Base-by-base conservation (phyloP, 2,113 vertebrate genomes). In the Bettongia penicillata region DNA sequence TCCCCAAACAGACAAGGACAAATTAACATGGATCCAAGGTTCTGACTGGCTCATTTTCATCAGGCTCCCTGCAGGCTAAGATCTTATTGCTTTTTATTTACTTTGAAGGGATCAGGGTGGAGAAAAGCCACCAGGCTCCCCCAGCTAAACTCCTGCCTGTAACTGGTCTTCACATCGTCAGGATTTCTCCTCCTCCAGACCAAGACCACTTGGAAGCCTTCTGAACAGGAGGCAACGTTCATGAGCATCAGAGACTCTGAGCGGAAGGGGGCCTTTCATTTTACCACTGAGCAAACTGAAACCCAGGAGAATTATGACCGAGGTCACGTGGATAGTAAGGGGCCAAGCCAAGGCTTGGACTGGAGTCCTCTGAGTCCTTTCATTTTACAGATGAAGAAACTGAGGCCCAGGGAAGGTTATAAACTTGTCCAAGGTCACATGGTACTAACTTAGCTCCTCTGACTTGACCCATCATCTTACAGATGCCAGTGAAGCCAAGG, bases 191-290 rank as follows among this genome's bases (percentile, higher is more conserved):
- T 96, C 0, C 91, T 68, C 91, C 96, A 97, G 55, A 53, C 91
- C 53, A 97, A 93, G 94, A 97, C 93, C 96, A 97, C 91, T 97
- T 95, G 43, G 22, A 98, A 95, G 97, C 95, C 95, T 77, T 19
- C 37, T n/a, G 68, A 43, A 22, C 96, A 94, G 50, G 47, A 23
- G 92, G 97, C 95, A 91, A 90, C 55, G 91, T 31, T 14, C 57
- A 57, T 9, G 28, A 61, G 57, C 11, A 37, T 3, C 4, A 10
- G 31, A 68, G 61, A 37, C 16, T 68, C 31, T 37, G 31, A 55
- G 31, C 11, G 31, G 28, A 3, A 37, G 11, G n/a, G n/a, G 68
- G 37, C 68, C 7, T n/a, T 43, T 26, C 37, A 43, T n/a, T 7
- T 43, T 8, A n/a, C 14, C 68, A 19, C 19, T 0, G 12, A n/a